Conservation (phyloP, 2,888 invertebrate genomes). For the Ellobium chinense region DNA sequence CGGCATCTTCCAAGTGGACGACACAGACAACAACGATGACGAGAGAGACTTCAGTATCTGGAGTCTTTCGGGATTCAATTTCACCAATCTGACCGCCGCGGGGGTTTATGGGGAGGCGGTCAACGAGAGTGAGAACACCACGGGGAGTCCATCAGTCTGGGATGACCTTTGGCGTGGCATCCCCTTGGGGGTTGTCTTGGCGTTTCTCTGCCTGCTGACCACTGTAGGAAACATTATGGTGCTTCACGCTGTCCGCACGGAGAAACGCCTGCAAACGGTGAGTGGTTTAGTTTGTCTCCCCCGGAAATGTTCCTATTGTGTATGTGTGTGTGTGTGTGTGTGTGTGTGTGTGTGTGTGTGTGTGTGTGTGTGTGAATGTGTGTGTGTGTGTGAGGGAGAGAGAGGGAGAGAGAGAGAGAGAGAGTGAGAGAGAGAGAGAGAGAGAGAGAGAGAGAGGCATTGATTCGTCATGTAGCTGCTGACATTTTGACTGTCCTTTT, state of each 20-base stretch:
- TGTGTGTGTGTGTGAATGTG: background rate
- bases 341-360: background rate
- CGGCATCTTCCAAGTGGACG: background rate
- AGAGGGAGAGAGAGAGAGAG: background rate
- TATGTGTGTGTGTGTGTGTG: background rate
- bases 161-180: slow-evolving; percentile 66
- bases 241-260: slow-evolving; percentile 80
- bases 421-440: background rate
- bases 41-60: slow-evolving; percentile 15
- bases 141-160: background rate
- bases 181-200: slow-evolving; percentile 77
- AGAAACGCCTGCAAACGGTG: slow-evolving; percentile 80
- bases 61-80: slow-evolving; percentile 4
- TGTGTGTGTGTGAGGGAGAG: background rate
- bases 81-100: background rate
- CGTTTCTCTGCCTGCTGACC: slow-evolving; percentile 79
- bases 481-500: no score
- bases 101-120: background rate
- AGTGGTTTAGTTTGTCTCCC: slow-evolving; percentile 57
- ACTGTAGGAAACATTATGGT: slow-evolving; percentile 80
- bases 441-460: background rate
- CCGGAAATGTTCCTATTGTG: background rate
- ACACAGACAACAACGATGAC: background rate
- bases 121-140: background rate
- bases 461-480: no score